A percentile compares a stretch with the other conserved stretches of the same genome.
phyloP scores from a whole-genome alignment of 2,113 vertebrate species.

The Atrichornis clamosus region DNA sequence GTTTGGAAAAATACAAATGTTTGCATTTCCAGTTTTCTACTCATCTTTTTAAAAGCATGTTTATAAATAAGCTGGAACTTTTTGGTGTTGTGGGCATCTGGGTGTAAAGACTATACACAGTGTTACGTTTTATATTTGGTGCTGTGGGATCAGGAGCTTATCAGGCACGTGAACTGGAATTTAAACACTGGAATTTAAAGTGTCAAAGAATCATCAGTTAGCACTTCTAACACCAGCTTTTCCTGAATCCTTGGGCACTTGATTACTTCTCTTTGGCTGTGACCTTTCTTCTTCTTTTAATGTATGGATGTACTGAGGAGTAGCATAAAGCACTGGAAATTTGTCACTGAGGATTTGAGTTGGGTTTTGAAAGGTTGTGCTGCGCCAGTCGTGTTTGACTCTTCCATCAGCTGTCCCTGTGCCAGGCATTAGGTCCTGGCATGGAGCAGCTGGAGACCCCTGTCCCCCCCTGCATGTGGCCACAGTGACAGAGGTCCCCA shows the following conservation, averaged over 20 bases:
- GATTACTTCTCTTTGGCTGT: neutral
- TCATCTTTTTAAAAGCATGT: neutral
- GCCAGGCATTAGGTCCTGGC: neutral
- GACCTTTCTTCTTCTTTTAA: neutral
- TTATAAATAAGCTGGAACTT: neutral
- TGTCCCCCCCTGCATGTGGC: neutral
- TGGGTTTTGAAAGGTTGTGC: neutral
- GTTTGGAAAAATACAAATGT: neutral
- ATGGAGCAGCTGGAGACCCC: neutral
- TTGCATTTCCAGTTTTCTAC: neutral
- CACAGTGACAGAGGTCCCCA: neutral
- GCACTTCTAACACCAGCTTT: neutral
- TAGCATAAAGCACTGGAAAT: neutral
- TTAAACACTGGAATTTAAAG: neutral
- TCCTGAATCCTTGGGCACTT: neutral
- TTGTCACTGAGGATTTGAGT: neutral
- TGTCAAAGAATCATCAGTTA: neutral
- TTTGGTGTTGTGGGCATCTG: neutral
- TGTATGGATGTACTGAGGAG: neutral
- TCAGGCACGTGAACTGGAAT: neutral
- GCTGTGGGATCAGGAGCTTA: neutral
- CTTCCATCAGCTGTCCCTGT: neutral
- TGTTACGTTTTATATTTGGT: neutral
- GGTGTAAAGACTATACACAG: neutral
- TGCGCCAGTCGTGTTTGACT: neutral